phyloP scores from a whole-genome alignment of 2,113 vertebrate species.

The Patagioenas fasciata region DNA sequence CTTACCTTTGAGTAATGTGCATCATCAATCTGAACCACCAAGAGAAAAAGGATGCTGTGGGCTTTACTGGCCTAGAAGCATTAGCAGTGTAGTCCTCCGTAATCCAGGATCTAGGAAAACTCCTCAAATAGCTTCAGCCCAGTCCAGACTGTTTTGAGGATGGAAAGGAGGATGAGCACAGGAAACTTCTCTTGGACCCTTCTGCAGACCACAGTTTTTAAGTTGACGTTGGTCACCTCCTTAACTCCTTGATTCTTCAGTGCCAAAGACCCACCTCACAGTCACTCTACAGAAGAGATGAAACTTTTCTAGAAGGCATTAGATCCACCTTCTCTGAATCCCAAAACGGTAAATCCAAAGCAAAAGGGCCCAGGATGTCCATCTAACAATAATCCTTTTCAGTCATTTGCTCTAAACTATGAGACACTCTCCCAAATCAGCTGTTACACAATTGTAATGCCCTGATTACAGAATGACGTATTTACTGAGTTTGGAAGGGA shows the following conservation, averaged over 20 bases:
- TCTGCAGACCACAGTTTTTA: not conserved
- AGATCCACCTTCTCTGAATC: not conserved
- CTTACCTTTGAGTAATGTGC: not conserved
- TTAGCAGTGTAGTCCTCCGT: not conserved
- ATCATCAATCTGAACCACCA: not conserved
- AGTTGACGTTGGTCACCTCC: not conserved
- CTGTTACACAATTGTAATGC: not conserved
- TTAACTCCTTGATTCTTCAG: not conserved
- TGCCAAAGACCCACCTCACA: not conserved
- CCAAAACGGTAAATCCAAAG: not conserved
- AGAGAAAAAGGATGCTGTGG: not conserved
- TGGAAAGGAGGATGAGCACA: not conserved
- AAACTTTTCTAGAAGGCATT: not conserved
- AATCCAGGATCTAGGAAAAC: not conserved
- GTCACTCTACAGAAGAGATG: not conserved
- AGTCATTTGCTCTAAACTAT: not conserved
- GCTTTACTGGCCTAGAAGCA: not conserved
- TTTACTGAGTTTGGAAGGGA: not conserved
- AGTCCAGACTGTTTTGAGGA: not conserved
- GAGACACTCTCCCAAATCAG: not conserved
- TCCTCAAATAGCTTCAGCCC: not conserved
- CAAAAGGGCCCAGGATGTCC: not conserved
- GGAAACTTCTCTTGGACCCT: not conserved
- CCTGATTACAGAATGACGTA: not conserved
- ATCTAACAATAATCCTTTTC: not conserved